phyloP scores from a whole-genome alignment of 1,140 invertebrate genomes.

The Hylaeus volcanicus region DNA sequence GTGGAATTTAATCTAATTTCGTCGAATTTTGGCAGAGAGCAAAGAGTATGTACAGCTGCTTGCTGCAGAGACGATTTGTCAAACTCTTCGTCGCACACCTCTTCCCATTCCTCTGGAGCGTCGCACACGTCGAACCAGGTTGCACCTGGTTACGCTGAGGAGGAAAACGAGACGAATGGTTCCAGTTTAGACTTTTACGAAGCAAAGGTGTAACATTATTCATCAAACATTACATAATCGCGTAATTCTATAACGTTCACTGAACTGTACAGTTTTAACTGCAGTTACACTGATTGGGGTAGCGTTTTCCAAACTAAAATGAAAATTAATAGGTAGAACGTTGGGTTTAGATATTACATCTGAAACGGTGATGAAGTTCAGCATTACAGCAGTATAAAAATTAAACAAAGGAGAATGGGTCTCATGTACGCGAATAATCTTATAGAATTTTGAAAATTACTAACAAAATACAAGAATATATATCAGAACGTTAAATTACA shows the following conservation, averaged over 20 bases:
- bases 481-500: too few relatives aligned
- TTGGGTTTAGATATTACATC: too few relatives aligned
- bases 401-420: too few relatives aligned
- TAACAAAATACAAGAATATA: too few relatives aligned
- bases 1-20: too few relatives aligned
- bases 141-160: conserved; percentile 70
- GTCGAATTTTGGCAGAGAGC: conserved; percentile 66
- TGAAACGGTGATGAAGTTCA: too few relatives aligned
- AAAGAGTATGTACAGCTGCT: conserved; percentile 75
- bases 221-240: not conserved
- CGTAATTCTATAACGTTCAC: too few relatives aligned
- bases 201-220: conserved; percentile 66
- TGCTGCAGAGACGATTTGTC: conserved; percentile 77
- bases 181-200: conserved; percentile 75
- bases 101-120: conserved; percentile 72
- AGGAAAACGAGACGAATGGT: conserved; percentile 71
- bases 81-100: conserved; percentile 73
- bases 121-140: conserved; percentile 65
- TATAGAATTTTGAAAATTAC: not conserved
- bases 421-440: too few relatives aligned
- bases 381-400: too few relatives aligned
- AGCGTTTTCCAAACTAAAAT: too few relatives aligned
- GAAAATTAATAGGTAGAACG: too few relatives aligned
- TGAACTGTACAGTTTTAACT: not conserved
- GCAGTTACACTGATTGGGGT: too few relatives aligned